Percentiles rank a stretch among this genome's conserved stretches.
phyloP scores from a whole-genome alignment of 2,888 invertebrate species.

The Lomographa bimaculata region DNA sequence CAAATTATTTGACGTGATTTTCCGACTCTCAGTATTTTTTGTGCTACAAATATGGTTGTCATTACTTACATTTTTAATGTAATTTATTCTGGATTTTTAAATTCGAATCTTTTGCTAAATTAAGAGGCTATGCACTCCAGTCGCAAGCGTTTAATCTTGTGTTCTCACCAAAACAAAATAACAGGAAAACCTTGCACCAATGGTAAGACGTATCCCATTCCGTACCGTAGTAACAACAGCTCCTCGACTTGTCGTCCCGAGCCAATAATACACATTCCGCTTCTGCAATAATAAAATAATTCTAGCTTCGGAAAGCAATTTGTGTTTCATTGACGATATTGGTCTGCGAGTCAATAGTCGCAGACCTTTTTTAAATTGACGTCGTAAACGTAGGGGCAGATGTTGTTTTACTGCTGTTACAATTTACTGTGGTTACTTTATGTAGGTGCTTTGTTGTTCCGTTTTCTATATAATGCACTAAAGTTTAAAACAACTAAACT shows the following conservation, averaged over 20 bases:
- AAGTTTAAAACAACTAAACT: too few relatives aligned
- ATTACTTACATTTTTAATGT: too few relatives aligned
- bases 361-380: slow-evolving; percentile 29
- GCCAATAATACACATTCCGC: slow-evolving; percentile 35
- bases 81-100: too few relatives aligned
- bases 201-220: slow-evolving; percentile 16
- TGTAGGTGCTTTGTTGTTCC: not conserved
- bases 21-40: too few relatives aligned
- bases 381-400: slow-evolving; percentile 9
- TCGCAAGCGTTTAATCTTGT: too few relatives aligned
- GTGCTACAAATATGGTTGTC: too few relatives aligned
- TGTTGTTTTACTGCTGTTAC: slow-evolving; percentile 10
- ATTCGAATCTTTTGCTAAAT: too few relatives aligned
- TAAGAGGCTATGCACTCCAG: too few relatives aligned
- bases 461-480: too few relatives aligned
- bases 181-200: slow-evolving; percentile 1
- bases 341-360: slow-evolving; percentile 24
- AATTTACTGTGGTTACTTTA: slow-evolving; percentile 6
- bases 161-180: not conserved
- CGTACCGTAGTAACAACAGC: slow-evolving; percentile 12
- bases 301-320: slow-evolving; percentile 35
- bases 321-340: slow-evolving; percentile 32
- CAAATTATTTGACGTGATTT: too few relatives aligned
- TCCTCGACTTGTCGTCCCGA: slow-evolving; percentile 21
- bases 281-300: slow-evolving; percentile 36